Conservation (phyloP, 2,888 invertebrate species). For the Drosophila fulvimacula region DNA sequence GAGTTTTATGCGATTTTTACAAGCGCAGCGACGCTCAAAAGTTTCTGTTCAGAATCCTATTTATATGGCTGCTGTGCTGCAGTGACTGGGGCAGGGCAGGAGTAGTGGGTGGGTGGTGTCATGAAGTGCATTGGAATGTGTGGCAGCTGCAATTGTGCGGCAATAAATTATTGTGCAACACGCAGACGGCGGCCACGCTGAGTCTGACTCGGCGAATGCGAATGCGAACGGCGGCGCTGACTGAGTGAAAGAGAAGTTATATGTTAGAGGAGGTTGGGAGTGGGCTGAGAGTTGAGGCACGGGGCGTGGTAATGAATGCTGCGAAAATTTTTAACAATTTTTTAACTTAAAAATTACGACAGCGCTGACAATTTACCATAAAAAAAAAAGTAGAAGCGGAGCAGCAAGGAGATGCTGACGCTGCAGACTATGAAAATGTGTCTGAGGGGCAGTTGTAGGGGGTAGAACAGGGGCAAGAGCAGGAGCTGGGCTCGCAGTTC, state of each 20-base stretch:
- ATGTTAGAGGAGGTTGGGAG: constrained; percentile 11
- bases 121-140: constrained; percentile 78
- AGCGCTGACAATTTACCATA: constrained; percentile 77
- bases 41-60: constrained; percentile 14
- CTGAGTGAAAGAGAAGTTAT: constrained; percentile 29
- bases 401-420: constrained; percentile 36
- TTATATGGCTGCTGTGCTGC: constrained; percentile 29
- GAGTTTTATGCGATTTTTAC: constrained; percentile 64
- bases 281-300: constrained; percentile 4
- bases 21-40: constrained; percentile 56
- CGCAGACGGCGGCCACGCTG: constrained; percentile 62
- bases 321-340: constrained; percentile 76
- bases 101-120: constrained; percentile 19
- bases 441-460: constrained; percentile 2
- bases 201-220: constrained; percentile 24
- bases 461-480: not conserved
- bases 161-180: constrained; percentile 82
- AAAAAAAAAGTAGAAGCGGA: constrained; percentile 30
- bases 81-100: not conserved
- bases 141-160: constrained; percentile 79
- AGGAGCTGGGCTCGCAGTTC: not conserved
- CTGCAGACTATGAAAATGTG: constrained; percentile 41
- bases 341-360: constrained; percentile 82
- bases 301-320: constrained; percentile 76
- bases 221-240: constrained; percentile 12